phyloP scores from a whole-genome alignment of 2,113 vertebrate species.

The Ariopsis seemanni region DNA sequence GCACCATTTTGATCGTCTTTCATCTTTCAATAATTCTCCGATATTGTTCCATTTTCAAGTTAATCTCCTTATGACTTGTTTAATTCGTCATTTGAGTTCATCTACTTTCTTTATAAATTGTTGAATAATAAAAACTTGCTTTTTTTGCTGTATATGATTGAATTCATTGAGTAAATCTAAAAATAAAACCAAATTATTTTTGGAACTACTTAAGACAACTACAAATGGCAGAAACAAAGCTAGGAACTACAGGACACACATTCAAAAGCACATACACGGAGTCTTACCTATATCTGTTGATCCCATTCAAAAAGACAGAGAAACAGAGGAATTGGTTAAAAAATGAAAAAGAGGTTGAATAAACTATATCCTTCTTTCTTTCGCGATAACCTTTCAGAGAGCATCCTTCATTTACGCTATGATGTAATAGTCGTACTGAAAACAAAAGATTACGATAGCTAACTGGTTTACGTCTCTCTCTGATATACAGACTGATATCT shows the following conservation, averaged over 20 bases:
- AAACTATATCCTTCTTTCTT: neutral
- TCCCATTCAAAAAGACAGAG: constrained; percentile 49
- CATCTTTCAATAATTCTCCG: neutral
- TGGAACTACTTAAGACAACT: neutral
- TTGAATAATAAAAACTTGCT: neutral
- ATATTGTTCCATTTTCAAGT: neutral
- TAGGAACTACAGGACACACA: constrained; percentile 41
- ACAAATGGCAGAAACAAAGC: constrained; percentile 49
- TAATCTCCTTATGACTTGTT: neutral
- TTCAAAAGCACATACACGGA: constrained; percentile 37
- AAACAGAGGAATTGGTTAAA: constrained; percentile 44
- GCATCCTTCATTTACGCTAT: neutral
- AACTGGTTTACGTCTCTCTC: neutral
- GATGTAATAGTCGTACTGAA: neutral
- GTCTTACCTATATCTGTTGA: constrained; percentile 75
- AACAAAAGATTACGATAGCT: neutral
- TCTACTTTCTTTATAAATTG: neutral
- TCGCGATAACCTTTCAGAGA: neutral
- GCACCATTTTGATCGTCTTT: neutral
- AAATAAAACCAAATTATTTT: neutral
- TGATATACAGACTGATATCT: neutral
- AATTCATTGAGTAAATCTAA: neutral
- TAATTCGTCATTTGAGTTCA: neutral
- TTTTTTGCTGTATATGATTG: neutral
- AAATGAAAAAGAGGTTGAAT: constrained; percentile 6